phyloP scores from a whole-genome alignment of 2,888 invertebrate genomes.

The Diaperis boleti region DNA sequence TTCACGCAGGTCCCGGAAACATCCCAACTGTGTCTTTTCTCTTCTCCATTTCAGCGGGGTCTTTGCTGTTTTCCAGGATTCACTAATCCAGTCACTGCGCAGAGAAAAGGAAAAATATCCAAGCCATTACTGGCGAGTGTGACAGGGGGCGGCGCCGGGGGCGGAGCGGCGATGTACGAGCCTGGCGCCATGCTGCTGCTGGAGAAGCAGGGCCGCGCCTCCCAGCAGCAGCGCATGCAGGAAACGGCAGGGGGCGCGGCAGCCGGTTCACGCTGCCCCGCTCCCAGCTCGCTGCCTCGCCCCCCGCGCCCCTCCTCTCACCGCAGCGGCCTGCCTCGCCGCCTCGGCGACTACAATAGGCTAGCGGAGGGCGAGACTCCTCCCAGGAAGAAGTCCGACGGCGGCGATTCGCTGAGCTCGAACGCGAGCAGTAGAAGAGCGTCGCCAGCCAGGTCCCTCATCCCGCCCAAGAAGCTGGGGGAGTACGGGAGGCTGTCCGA shows the following conservation, averaged over 20 bases:
- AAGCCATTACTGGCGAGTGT: constrained; percentile 80
- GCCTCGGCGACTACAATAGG: constrained; percentile 77
- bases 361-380: constrained; percentile 68
- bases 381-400: constrained; percentile 63
- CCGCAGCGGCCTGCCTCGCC: constrained; percentile 64
- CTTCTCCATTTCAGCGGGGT: constrained; percentile 80
- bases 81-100: constrained; percentile 81
- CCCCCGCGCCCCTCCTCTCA: constrained; percentile 74
- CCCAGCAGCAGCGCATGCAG: constrained; percentile 79
- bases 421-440: constrained; percentile 64
- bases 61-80: constrained; percentile 89
- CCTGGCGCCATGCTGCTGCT: constrained; percentile 79
- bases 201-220: constrained; percentile 82
- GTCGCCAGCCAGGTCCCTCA: constrained; percentile 68
- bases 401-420: constrained; percentile 64
- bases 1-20: constrained; percentile 65
- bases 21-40: constrained; percentile 68
- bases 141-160: constrained; percentile 51
- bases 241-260: constrained; percentile 61
- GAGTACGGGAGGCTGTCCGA: constrained; percentile 73
- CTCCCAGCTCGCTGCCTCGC: constrained; percentile 79
- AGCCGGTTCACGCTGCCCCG: constrained; percentile 67
- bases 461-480: constrained; percentile 70
- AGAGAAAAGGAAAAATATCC: constrained; percentile 82
- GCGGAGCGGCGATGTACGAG: constrained; percentile 62